phyloP scores from a whole-genome alignment of 2,888 invertebrate genomes.

The Argyra leucocephala region DNA sequence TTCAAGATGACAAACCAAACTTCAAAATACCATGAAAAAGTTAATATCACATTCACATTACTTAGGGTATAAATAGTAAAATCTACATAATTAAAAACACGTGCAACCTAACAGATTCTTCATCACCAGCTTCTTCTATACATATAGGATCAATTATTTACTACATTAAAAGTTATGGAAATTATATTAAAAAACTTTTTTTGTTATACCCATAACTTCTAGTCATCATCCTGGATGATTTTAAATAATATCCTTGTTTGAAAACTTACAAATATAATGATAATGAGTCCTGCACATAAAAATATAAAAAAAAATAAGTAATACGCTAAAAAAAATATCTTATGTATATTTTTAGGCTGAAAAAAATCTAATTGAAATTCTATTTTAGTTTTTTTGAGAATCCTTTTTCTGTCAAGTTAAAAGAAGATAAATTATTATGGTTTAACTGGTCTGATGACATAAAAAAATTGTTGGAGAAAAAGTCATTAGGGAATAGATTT shows the following conservation, averaged over 20 bases:
- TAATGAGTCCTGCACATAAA: background rate
- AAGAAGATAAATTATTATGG: conserved; percentile 8
- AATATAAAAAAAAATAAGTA: background rate
- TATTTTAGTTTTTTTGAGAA: background rate
- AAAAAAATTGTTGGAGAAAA: background rate
- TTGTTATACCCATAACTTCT: background rate
- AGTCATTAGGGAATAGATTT: background rate
- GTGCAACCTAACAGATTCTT: background rate
- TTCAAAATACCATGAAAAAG: too few relatives aligned
- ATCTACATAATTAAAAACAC: background rate
- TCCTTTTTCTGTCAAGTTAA: conserved; percentile 10
- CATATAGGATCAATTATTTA: background rate
- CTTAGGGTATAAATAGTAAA: background rate
- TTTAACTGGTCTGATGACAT: background rate
- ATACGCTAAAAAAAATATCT: background rate
- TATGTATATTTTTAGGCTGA: too few relatives aligned
- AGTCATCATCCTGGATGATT: background rate
- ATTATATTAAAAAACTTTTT: background rate
- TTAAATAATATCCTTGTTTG: background rate
- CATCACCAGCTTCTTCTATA: background rate
- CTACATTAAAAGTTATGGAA: background rate
- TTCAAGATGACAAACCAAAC: too few relatives aligned
- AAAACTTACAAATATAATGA: background rate
- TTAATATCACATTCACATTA: too few relatives aligned
- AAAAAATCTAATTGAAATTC: background rate